Evolutionary conservation across 1,140 invertebrate species (phyloP), one percentile per base, ranked within the genome.

Genomic region (Melipona quadrifasciata): DNA sequence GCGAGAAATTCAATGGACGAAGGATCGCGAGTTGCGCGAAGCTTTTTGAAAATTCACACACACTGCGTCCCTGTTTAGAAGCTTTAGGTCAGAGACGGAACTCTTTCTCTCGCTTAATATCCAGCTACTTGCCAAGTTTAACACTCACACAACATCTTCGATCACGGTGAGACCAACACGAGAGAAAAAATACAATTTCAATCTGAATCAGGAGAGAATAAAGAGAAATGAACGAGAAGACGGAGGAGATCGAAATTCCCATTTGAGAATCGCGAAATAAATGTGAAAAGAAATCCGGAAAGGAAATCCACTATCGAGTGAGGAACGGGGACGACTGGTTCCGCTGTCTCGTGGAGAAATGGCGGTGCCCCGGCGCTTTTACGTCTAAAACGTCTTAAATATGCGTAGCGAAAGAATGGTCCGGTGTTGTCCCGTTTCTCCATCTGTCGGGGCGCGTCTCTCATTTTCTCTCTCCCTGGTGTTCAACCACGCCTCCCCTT

Each of bases 381-480:
- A 47, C 17, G 34, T 19, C 31, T 51, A 12, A 31, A 76, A 82
- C 72, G 61, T 76, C 73, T 76, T 82, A 76, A 76, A 67, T 76
- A 67, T 17, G 61, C 58, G 24, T 47, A 6, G 27, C 17, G 51
- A 82, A 76, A 65, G 72, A 76, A 76, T 76, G 8, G 34, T 31
- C 21, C 58, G 17, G 19, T 39, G 61, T 55, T 67, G 73, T 67
- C 55, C 57, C 24, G 19, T 76, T 65, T 53, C 58, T 67, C 39
- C 39, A 82, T 57, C 31, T 34, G 73, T 80, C 68, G 24, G 21
- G 82, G 71, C n/a, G 53, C 65, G 75, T 53, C 39, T 51, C 65
- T n/a, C 31, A 8, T 70, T 79, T 34, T 24, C 75, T 19, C 16
- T n/a, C 31, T 47, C 0, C 10, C 53, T 65, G 27, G 12, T 21